Conservation (phyloP, 2,797 vertebrate genomes). For the Diglossa cyanea region DNA sequence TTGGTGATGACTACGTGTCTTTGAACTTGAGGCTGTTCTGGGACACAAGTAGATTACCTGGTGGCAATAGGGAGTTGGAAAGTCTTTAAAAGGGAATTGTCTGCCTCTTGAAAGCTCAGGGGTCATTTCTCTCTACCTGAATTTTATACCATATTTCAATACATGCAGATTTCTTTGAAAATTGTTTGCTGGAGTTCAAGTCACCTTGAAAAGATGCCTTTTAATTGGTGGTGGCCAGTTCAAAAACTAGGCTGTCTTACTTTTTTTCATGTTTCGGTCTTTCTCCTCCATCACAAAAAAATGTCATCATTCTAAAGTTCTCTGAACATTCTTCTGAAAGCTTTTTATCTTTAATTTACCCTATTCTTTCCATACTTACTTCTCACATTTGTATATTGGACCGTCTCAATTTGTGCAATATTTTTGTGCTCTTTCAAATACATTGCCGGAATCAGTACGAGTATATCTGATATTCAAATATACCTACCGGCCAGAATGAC, state of each 20-base stretch:
- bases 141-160: background rate
- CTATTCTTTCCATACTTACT: background rate
- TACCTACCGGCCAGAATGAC: background rate
- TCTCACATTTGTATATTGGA: background rate
- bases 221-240: background rate
- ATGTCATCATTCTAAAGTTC: background rate
- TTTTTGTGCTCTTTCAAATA: background rate
- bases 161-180: background rate
- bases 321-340: background rate
- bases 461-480: background rate
- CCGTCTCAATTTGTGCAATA: background rate
- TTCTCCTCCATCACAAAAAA: background rate
- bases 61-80: background rate
- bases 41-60: background rate
- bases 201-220: background rate
- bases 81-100: background rate
- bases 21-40: background rate
- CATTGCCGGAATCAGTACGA: background rate
- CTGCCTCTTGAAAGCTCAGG: background rate
- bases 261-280: background rate
- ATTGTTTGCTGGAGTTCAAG: background rate
- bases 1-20: rapidly evolving
- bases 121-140: background rate
- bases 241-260: background rate
- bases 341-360: background rate